phyloP scores from a whole-genome alignment of 2,797 vertebrate genomes.

The Erpetoichthys calabaricus region DNA sequence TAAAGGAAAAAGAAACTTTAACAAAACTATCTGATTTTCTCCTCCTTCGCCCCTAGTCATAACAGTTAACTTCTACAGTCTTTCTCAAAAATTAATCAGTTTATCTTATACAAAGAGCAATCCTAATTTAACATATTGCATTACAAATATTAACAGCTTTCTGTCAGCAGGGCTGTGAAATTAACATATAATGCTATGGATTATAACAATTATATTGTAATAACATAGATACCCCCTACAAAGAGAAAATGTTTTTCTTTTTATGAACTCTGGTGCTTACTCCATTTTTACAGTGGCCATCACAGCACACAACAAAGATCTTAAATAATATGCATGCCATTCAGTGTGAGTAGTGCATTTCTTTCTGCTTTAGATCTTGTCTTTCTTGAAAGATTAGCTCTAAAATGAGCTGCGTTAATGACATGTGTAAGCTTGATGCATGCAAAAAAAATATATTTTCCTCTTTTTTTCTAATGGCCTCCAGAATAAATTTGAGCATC shows the following conservation, averaged over 20 bases:
- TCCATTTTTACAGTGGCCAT: slow-evolving; percentile 26
- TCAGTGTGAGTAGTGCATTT: slow-evolving; percentile 19
- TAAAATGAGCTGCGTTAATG: slow-evolving; percentile 74
- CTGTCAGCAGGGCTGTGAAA: slow-evolving; percentile 79
- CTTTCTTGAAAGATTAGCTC: slow-evolving; percentile 72
- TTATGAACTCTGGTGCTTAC: slow-evolving; percentile 33
- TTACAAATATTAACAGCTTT: slow-evolving; percentile 89
- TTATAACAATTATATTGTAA: slow-evolving; percentile 87
- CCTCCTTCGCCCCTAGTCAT: no score
- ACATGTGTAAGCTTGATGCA: slow-evolving; percentile 86
- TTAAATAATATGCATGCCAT: slow-evolving; percentile 49
- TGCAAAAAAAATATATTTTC: slow-evolving; percentile 53
- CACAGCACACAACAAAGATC: slow-evolving; percentile 34
- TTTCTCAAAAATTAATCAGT: no score
- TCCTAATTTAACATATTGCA: slow-evolving; percentile 66
- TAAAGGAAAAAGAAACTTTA: no score
- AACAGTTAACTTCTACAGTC: no score
- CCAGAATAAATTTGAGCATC: slow-evolving; percentile 76
- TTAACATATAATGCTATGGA: slow-evolving; percentile 83
- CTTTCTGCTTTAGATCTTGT: slow-evolving; percentile 31
- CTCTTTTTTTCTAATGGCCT: slow-evolving; percentile 60
- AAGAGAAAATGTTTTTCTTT: slow-evolving; percentile 71
- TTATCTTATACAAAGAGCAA: slow-evolving; percentile 13
- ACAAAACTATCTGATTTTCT: no score
- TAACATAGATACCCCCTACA: slow-evolving; percentile 81